Base-by-base conservation (phyloP, 2,113 vertebrate species). In the Neotoma lepida region DNA sequence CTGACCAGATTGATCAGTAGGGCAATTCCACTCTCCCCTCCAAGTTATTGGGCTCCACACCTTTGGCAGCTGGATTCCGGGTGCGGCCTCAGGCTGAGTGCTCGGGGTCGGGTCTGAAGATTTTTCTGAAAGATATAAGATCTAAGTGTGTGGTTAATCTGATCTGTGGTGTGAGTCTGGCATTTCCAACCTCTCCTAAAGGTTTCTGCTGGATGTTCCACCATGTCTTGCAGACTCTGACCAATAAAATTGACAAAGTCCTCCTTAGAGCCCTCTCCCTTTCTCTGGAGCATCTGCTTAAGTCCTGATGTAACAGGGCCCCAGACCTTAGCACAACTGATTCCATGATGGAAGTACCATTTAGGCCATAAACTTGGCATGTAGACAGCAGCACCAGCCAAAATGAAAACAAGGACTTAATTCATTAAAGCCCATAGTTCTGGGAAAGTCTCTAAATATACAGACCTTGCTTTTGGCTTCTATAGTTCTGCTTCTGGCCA, bases 61-160 rank as follows among this genome's bases (percentile, higher is more conserved):
- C n/a, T n/a, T n/a, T n/a, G n/a, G n/a, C n/a, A n/a, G n/a, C n/a
- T n/a, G n/a, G n/a, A n/a, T n/a, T n/a, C n/a, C n/a, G n/a, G n/a
- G n/a, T n/a, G n/a, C n/a, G n/a, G n/a, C n/a, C n/a, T n/a, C n/a
- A n/a, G n/a, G n/a, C n/a, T n/a, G n/a, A n/a, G n/a, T n/a, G n/a
- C n/a, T n/a, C n/a, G n/a, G n/a, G n/a, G n/a, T n/a, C n/a, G n/a
- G n/a, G n/a, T n/a, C n/a, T n/a, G n/a, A 66, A 26, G 58, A 71
- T 12, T 33, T 61, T 35, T 26, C 96, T 97, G 88, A 86, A 95
- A 94, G 51, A 91, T 28, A 94, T 91, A 90, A 94, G 54, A 91
- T 89, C 14, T 44, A 71, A 82, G 54, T 54, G 68, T 30, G 49
- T 76, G 39, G 44, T 82, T 61, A 44, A 58, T 41, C 66, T 91